Percentiles rank a stretch among this genome's conserved stretches.
phyloP scores from a whole-genome alignment of 2,888 invertebrate genomes.

The Lycia hirtaria region DNA sequence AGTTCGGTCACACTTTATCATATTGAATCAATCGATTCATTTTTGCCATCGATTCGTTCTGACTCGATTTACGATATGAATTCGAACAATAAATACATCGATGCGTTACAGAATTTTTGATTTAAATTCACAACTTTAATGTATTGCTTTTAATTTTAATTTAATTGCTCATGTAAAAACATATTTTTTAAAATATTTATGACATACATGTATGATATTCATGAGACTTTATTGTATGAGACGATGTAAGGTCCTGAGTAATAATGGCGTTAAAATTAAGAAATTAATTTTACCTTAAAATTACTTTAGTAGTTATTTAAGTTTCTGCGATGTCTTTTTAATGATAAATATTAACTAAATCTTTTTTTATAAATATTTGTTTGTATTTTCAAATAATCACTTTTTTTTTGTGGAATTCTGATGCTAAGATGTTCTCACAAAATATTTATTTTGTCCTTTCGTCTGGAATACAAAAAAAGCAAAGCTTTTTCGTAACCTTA shows the following conservation, averaged over 20 bases:
- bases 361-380: too few relatives aligned
- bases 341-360: too few relatives aligned
- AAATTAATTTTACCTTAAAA: background rate
- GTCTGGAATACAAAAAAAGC: too few relatives aligned
- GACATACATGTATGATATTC: conserved; percentile 4
- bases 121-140: conserved; percentile 42
- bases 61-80: conserved; percentile 66
- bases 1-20: conserved; percentile 4
- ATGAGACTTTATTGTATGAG: background rate
- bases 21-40: conserved; percentile 52
- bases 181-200: conserved; percentile 16
- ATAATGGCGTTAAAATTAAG: background rate
- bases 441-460: too few relatives aligned
- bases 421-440: too few relatives aligned
- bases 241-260: background rate
- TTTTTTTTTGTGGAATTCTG: too few relatives aligned
- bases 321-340: too few relatives aligned
- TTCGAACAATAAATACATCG: conserved; percentile 53
- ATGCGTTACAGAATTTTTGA: conserved; percentile 50
- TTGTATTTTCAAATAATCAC: too few relatives aligned
- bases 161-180: conserved; percentile 22
- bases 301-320: too few relatives aligned
- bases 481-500: too few relatives aligned
- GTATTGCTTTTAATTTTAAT: conserved; percentile 36
- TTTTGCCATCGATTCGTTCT: conserved; percentile 66